These are phyloP conservation scores for Casuarius casuarius DNA, from an alignment of 2,113 vertebrate species.

Conservation along the genomic window DNA sequence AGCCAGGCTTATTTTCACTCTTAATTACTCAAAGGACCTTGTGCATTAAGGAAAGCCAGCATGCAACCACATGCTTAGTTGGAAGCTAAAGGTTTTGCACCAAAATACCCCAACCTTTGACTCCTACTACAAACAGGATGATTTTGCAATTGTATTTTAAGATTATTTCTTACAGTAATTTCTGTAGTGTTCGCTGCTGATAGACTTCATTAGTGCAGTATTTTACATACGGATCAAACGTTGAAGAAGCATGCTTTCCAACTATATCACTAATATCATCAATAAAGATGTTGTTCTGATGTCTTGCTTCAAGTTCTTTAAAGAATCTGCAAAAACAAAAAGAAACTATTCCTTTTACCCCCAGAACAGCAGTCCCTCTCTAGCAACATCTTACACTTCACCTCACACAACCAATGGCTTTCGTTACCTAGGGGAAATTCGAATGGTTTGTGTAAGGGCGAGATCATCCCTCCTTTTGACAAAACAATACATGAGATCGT, in stretches of 20 bases:
- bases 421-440: accelerated
- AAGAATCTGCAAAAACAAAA: conserved; percentile 85
- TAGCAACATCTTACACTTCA: accelerated
- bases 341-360: background rate
- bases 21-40: background rate
- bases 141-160: background rate
- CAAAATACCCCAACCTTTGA: background rate
- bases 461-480: background rate
- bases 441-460: background rate
- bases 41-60: background rate
- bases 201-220: conserved; percentile 99
- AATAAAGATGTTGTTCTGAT: conserved; percentile 89
- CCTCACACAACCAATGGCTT: background rate
- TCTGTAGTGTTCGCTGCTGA: conserved; percentile 94
- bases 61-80: background rate
- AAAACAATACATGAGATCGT: accelerated
- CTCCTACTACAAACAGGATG: too few species aligned
- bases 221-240: conserved; percentile 93
- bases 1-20: background rate
- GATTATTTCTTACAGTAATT: conserved; percentile 84
- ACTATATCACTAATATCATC: conserved; percentile 94
- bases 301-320: conserved; percentile 89
- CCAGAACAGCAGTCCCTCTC: background rate
- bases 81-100: background rate
- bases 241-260: conserved; percentile 84